Conservation (phyloP, 2,797 vertebrate genomes). For the Brachyrhaphis roseni region DNA sequence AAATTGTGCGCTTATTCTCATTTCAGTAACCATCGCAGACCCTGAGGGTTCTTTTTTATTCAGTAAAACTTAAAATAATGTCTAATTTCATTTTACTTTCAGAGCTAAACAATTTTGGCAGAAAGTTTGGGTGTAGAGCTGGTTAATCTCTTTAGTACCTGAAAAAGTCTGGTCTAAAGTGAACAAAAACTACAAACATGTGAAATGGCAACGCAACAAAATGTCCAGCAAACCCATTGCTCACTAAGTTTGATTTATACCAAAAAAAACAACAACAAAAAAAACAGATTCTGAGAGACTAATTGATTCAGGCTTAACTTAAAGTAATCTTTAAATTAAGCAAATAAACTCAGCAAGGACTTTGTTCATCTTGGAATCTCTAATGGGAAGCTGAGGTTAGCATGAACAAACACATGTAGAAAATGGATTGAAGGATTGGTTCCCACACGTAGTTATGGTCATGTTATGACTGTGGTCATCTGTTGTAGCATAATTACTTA, state of each 20-base stretch:
- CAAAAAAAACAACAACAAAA: background rate
- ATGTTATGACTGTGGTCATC: background rate
- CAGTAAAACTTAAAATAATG: background rate
- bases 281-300: background rate
- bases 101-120: background rate
- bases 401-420: background rate
- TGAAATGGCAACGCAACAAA: background rate
- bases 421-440: background rate
- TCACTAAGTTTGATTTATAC: background rate
- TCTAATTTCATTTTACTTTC: background rate
- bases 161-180: background rate
- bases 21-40: background rate
- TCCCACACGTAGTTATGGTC: background rate
- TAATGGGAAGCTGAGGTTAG: background rate
- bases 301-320: background rate
- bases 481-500: background rate
- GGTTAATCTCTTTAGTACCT: background rate
- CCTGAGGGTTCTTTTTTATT: background rate
- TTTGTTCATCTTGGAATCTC: background rate
- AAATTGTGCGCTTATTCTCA: background rate
- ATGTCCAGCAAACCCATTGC: background rate
- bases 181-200: background rate
- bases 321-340: background rate
- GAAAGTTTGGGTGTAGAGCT: background rate
- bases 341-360: background rate